Evolutionary conservation across 2,888 invertebrate species (phyloP).

Genomic region (Bimastos eiseni): DNA sequence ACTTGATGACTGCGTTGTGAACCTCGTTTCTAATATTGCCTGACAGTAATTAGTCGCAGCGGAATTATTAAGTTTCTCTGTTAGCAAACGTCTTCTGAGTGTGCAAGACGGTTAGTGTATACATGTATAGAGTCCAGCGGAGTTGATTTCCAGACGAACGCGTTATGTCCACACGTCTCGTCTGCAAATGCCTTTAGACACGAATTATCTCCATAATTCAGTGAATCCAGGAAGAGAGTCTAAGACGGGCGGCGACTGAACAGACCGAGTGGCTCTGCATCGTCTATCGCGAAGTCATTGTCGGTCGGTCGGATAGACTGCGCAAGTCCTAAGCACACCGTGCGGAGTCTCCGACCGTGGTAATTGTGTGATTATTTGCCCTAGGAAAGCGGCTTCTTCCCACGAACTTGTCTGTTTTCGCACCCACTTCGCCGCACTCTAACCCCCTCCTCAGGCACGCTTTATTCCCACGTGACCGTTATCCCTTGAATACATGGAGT

Average conservation of each 20-base stretch:
- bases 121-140: too few relatives aligned
- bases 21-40: not conserved
- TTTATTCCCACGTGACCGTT: not conserved
- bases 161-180: not conserved
- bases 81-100: not conserved
- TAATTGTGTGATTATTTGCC: slow-evolving; percentile 5
- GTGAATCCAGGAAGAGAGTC: not conserved
- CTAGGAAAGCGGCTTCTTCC: not conserved
- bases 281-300: not conserved
- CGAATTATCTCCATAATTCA: slow-evolving; percentile 6
- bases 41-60: not conserved
- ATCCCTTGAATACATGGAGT: not conserved
- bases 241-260: not conserved
- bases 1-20: not conserved
- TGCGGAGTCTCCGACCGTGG: not conserved
- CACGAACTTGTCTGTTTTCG: not conserved
- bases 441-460: slow-evolving; percentile 13
- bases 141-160: not conserved
- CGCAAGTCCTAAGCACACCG: not conserved
- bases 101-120: not conserved
- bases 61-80: not conserved
- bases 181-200: not conserved
- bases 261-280: not conserved
- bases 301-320: not conserved
- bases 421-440: not conserved